Percentiles rank a stretch among this genome's conserved stretches.
phyloP scores from a whole-genome alignment of 2,888 invertebrate genomes.

The Falcaria lacertinaria region DNA sequence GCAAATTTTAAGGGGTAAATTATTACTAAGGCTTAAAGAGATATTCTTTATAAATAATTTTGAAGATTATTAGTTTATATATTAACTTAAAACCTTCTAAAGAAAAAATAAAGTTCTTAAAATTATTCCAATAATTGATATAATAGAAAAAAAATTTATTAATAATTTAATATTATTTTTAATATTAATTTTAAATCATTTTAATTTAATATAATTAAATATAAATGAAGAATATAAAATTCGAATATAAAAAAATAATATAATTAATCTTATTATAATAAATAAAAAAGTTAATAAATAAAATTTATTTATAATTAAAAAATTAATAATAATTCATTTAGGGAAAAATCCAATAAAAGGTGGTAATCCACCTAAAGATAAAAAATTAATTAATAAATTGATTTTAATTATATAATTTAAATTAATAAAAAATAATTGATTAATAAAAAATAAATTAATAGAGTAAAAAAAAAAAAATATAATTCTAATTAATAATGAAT shows the following conservation, averaged over 20 bases:
- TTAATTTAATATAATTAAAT: slow-evolving; percentile 68
- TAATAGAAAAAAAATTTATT: slow-evolving; percentile 41
- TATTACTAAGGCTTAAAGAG: slow-evolving; percentile 79
- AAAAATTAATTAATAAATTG: slow-evolving; percentile 71
- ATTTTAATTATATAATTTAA: slow-evolving; percentile 67
- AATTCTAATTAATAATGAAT: slow-evolving; percentile 62
- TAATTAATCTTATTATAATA: slow-evolving; percentile 74
- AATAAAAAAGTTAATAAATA: slow-evolving; percentile 63
- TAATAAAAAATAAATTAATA: slow-evolving; percentile 70
- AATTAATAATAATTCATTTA: slow-evolving; percentile 80
- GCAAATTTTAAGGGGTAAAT: slow-evolving; percentile 76
- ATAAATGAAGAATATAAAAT: slow-evolving; percentile 69
- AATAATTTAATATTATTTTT: slow-evolving; percentile 48
- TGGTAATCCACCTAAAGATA: slow-evolving; percentile 80
- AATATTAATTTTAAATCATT: slow-evolving; percentile 58
- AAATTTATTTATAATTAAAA: slow-evolving; percentile 61
- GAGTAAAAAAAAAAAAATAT: slow-evolving; percentile 67
- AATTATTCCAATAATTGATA: slow-evolving; percentile 48
- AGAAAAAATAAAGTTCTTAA: slow-evolving; percentile 53
- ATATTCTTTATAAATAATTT: slow-evolving; percentile 80
- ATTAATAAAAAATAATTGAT: slow-evolving; percentile 70
- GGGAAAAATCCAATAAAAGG: slow-evolving; percentile 82
- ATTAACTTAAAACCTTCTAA: slow-evolving; percentile 80
- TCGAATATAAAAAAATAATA: slow-evolving; percentile 78
- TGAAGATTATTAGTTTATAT: slow-evolving; percentile 82